Conservation (phyloP, 2,888 invertebrate species). For the Enchytraeus crypticus region DNA sequence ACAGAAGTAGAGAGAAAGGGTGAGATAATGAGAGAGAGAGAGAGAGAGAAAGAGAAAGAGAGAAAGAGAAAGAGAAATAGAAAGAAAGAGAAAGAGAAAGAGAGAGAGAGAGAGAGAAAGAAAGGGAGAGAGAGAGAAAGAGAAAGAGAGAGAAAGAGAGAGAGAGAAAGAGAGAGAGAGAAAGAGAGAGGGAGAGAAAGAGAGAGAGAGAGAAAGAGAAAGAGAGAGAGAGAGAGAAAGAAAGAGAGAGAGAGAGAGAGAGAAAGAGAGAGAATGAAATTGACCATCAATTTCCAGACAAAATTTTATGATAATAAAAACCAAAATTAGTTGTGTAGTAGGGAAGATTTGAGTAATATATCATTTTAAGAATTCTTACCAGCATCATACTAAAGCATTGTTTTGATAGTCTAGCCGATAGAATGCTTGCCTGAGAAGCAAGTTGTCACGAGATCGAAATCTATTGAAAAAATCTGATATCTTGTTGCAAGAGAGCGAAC, state of each 20-base stretch:
- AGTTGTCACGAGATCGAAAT: no score
- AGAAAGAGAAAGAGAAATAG: not conserved
- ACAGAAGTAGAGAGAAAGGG: no score
- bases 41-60: not conserved
- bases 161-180: not conserved
- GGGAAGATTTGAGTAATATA: no score
- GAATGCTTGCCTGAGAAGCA: no score
- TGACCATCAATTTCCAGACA: not conserved
- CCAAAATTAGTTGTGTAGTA: no score
- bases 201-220: not conserved
- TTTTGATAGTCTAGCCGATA: no score
- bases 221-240: conserved; percentile 4
- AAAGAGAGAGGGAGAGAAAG: not conserved
- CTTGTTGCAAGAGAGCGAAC: no score
- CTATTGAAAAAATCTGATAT: no score
- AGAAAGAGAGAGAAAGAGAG: not conserved
- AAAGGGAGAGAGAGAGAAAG: not conserved
- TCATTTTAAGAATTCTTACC: no score
- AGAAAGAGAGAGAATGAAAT: not conserved
- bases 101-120: not conserved
- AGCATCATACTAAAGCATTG: no score
- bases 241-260: conserved; percentile 5
- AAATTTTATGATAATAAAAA: no score
- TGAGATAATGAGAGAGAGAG: not conserved
- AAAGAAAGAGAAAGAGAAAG: not conserved